phyloP scores from a whole-genome alignment of 2,797 vertebrate genomes.

The Rhynchotus rufescens region DNA sequence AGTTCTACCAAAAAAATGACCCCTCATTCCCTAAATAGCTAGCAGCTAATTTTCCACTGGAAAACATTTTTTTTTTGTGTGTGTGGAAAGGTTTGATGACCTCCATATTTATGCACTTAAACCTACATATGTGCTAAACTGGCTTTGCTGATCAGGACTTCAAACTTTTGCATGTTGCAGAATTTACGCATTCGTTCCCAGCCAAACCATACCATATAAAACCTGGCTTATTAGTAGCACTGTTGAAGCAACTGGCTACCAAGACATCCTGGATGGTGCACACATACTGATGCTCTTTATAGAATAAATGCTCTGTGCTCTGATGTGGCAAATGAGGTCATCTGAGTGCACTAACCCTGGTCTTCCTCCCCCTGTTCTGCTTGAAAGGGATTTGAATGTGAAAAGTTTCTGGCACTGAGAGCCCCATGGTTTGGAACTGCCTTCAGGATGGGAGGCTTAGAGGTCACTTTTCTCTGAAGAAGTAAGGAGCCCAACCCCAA shows the following conservation, averaged over 20 bases:
- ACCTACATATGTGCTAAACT: not conserved
- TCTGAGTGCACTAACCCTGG: constrained; percentile 55
- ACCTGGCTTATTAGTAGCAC: not conserved
- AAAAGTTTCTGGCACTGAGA: constrained; percentile 58
- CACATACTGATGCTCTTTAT: constrained; percentile 44
- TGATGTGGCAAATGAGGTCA: constrained; percentile 75
- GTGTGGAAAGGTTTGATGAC: constrained; percentile 18
- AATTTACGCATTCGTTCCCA: not conserved
- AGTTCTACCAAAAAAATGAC: not conserved
- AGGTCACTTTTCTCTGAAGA: constrained; percentile 62
- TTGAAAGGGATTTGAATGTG: constrained; percentile 68
- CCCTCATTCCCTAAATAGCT: not conserved
- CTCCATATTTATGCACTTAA: not conserved
- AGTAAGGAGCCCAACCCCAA: constrained; percentile 22
- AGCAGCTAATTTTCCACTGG: constrained; percentile 17
- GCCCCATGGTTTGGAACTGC: constrained; percentile 50
- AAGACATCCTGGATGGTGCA: constrained; percentile 31
- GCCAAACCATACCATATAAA: constrained; percentile 52
- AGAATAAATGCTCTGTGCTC: constrained; percentile 60
- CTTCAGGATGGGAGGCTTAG: constrained; percentile 42
- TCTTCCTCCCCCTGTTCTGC: constrained; percentile 57
- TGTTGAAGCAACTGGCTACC: constrained; percentile 25
- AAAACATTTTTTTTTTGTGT: not conserved
- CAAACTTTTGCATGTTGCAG: not conserved
- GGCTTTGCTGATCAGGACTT: constrained; percentile 14